phyloP scores from a whole-genome alignment of 2,113 vertebrate genomes.

The Leuciscus idus region DNA sequence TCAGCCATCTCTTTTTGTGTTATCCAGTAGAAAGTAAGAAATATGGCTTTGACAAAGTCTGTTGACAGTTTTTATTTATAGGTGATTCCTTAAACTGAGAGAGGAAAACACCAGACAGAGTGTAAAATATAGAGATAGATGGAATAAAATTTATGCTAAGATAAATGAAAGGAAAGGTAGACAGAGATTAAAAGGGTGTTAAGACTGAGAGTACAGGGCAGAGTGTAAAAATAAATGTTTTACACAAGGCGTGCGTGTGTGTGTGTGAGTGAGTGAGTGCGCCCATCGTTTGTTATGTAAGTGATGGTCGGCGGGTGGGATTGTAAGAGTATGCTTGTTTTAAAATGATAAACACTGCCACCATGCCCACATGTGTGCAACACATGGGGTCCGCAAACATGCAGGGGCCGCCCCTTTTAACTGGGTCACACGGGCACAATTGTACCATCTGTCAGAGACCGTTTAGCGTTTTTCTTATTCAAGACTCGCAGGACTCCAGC shows the following conservation, averaged over 20 bases:
- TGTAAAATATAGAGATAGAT: neutral
- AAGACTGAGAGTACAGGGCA: slow-evolving; percentile 39
- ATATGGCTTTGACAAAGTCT: neutral
- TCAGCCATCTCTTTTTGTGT: neutral
- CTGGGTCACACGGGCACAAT: slow-evolving; percentile 35
- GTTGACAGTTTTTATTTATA: neutral
- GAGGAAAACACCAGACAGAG: neutral
- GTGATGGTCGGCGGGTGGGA: slow-evolving; percentile 54
- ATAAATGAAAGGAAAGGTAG: neutral
- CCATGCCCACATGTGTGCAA: slow-evolving; percentile 71
- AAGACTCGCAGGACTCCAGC: slow-evolving; percentile 5
- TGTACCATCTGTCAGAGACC: slow-evolving; percentile 39
- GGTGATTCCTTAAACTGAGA: neutral
- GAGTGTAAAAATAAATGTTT: slow-evolving; percentile 52
- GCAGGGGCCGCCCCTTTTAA: slow-evolving; percentile 29
- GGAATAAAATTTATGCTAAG: neutral
- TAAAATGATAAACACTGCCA: slow-evolving; percentile 69
- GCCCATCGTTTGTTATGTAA: slow-evolving; percentile 68
- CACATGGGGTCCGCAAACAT: slow-evolving; percentile 65
- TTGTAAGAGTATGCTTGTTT: slow-evolving; percentile 63
- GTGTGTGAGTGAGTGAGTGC: neutral
- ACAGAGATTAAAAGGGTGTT: slow-evolving; percentile 5
- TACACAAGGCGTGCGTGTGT: neutral
- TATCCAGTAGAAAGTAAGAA: neutral
- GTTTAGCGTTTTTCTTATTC: slow-evolving; percentile 16